A percentile compares a stretch with the other conserved stretches of the same genome.
Evolutionary conservation across 2,797 vertebrate genomes (phyloP).

Genomic region (Sarcophilus harrisii): DNA sequence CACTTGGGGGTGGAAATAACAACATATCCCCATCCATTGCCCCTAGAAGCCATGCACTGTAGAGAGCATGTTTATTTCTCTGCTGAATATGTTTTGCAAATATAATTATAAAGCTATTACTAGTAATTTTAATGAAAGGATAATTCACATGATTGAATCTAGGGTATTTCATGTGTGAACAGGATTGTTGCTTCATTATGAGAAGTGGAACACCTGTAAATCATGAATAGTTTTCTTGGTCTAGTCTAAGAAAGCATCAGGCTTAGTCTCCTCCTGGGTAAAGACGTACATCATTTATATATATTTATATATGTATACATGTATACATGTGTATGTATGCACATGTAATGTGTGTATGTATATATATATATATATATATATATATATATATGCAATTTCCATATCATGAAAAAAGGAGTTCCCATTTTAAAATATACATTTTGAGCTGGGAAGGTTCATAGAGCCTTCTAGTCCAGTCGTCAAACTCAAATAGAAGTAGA

Average conservation of each 20-base stretch:
- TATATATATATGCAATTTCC: not conserved
- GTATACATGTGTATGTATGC: too few relatives aligned
- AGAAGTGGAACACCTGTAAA: conserved; percentile 10
- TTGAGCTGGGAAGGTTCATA: not conserved
- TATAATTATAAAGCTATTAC: conserved; percentile 60
- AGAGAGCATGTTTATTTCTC: conserved; percentile 46
- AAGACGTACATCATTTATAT: not conserved
- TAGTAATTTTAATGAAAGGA: conserved; percentile 71
- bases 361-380: too few relatives aligned
- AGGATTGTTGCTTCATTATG: conserved; percentile 62
- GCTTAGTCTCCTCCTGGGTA: not conserved
- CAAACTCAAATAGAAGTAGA: not conserved
- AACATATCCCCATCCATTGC: conserved; percentile 28
- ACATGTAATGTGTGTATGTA: too few relatives aligned
- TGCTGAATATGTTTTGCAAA: conserved; percentile 68
- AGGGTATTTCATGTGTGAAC: conserved; percentile 64
- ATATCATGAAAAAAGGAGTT: not conserved
- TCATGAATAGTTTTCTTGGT: conserved; percentile 46
- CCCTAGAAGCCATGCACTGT: conserved; percentile 12
- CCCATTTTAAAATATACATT: not conserved
- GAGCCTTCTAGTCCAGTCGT: not conserved
- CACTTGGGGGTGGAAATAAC: conserved; percentile 30
- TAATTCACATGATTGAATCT: conserved; percentile 58
- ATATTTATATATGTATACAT: too few relatives aligned
- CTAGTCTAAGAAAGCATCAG: not conserved